Percentiles rank a stretch among this genome's conserved stretches.
These are phyloP conservation scores for Bombus consobrinus DNA, from an alignment of 1,140 invertebrate species.

Conservation along the genomic window DNA sequence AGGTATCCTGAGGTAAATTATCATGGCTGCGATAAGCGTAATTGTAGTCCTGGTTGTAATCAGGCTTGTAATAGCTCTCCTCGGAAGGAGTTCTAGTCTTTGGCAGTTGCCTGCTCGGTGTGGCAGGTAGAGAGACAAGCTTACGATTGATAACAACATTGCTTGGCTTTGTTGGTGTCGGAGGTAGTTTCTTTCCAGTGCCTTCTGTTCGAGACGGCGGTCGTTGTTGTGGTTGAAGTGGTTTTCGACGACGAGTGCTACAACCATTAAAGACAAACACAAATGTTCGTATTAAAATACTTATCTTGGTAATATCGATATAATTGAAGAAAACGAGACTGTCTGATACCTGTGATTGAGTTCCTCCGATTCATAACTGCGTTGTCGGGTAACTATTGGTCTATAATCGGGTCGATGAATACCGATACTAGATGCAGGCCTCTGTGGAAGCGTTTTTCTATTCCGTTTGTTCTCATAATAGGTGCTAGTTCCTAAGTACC, in stretches of 20 bases:
- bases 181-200: constrained; percentile 79
- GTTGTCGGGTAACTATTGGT: constrained; percentile 77
- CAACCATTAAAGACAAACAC: constrained; percentile 64
- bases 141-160: constrained; percentile 73
- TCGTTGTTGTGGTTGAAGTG: constrained; percentile 74
- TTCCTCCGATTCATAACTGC: constrained; percentile 80
- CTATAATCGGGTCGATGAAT: constrained; percentile 77
- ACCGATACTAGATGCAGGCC: constrained; percentile 79
- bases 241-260: constrained; percentile 72
- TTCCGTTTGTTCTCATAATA: constrained; percentile 79
- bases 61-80: constrained; percentile 82
- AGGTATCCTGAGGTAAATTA: constrained; percentile 83
- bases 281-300: background rate
- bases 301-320: too few species aligned
- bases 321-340: background rate
- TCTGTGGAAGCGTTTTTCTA: constrained; percentile 79
- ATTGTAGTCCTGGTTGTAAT: constrained; percentile 88
- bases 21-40: constrained; percentile 87
- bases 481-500: constrained; percentile 71
- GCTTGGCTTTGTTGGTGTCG: constrained; percentile 81
- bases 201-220: constrained; percentile 74
- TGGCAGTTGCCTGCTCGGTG: constrained; percentile 84
- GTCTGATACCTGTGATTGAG: constrained; percentile 74
- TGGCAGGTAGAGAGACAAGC: constrained; percentile 82
- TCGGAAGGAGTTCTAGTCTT: constrained; percentile 80